These are phyloP conservation scores for Bactericera cockerelli DNA, from an alignment of 1,140 invertebrate species.

Conservation along the genomic window DNA sequence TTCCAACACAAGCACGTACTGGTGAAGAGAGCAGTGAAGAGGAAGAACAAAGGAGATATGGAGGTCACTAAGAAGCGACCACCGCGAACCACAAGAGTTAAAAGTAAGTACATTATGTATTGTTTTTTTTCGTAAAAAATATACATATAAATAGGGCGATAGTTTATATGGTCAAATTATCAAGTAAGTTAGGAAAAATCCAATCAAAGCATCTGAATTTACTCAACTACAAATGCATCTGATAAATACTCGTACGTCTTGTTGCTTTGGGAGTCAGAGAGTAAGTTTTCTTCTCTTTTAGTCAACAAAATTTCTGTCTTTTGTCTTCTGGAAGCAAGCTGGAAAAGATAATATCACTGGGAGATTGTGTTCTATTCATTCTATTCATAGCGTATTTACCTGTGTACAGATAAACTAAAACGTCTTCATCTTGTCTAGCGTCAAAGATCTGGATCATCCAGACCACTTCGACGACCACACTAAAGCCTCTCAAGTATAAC, in stretches of 20 bases:
- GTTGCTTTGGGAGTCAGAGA: too few relatives aligned
- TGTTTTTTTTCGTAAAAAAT: not conserved
- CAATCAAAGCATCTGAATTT: not conserved
- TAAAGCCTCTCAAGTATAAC: not conserved
- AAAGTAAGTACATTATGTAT: not conserved
- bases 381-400: too few relatives aligned
- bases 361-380: too few relatives aligned
- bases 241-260: too few relatives aligned
- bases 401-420: too few relatives aligned
- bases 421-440: too few relatives aligned
- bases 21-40: not conserved
- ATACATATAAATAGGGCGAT: not conserved
- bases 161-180: not conserved
- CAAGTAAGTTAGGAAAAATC: not conserved
- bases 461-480: not conserved
- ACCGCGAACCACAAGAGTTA: not conserved
- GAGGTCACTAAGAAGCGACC: not conserved
- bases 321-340: too few relatives aligned
- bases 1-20: not conserved
- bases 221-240: not conserved
- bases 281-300: too few relatives aligned
- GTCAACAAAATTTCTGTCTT: too few relatives aligned
- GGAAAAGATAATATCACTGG: too few relatives aligned
- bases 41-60: not conserved
- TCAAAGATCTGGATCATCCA: not conserved